phyloP scores from a whole-genome alignment of 2,888 invertebrate species.

The Sthenelais limicola region DNA sequence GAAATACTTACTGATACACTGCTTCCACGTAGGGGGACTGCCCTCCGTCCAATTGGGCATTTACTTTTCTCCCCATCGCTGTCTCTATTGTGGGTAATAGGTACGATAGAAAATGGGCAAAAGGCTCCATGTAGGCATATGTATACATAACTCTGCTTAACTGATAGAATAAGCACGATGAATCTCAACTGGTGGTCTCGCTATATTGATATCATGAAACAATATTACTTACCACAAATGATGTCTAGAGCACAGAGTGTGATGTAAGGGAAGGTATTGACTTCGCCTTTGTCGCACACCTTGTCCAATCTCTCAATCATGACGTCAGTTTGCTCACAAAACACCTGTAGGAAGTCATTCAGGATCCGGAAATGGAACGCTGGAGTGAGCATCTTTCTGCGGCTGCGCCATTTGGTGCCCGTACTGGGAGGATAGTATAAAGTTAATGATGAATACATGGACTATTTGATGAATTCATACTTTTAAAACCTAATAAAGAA shows the following conservation, averaged over 20 bases:
- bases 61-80: slow-evolving; percentile 85
- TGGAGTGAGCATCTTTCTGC: slow-evolving; percentile 83
- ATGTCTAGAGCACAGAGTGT: slow-evolving; percentile 74
- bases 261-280: slow-evolving; percentile 76
- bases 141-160: neutral
- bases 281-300: slow-evolving; percentile 55
- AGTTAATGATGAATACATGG: too few relatives aligned
- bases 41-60: slow-evolving; percentile 81
- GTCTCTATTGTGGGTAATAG: too few relatives aligned
- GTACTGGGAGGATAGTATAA: slow-evolving; percentile 60
- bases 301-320: slow-evolving; percentile 76
- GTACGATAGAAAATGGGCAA: slow-evolving; percentile 48
- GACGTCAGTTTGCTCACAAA: slow-evolving; percentile 78
- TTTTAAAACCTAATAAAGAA: too few relatives aligned
- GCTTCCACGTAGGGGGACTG: slow-evolving; percentile 83
- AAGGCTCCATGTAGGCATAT: neutral
- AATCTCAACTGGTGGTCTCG: too few relatives aligned
- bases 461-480: too few relatives aligned
- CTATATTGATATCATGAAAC: neutral
- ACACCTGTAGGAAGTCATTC: slow-evolving; percentile 81
- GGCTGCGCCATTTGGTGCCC: slow-evolving; percentile 79
- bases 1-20: slow-evolving; percentile 82
- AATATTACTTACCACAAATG: slow-evolving; percentile 78
- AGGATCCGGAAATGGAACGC: slow-evolving; percentile 86
- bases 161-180: neutral